A percentile compares a stretch with the other conserved stretches of the same genome.
These are phyloP conservation scores for Aythya baeri DNA, from an alignment of 2,113 vertebrate genomes.

Conservation along the genomic window DNA sequence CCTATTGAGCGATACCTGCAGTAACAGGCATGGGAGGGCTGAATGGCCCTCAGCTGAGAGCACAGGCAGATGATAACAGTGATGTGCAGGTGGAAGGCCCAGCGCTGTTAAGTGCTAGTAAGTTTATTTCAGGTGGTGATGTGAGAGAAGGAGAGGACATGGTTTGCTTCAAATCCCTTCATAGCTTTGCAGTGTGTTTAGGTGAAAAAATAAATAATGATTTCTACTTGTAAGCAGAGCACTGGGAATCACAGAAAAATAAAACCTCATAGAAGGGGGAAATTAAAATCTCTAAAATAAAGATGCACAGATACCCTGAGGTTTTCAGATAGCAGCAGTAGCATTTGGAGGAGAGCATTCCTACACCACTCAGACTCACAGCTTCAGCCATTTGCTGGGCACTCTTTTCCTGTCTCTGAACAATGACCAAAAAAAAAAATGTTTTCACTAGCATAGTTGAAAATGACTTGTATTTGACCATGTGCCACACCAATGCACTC, in stretches of 20 bases:
- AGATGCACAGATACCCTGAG: not conserved
- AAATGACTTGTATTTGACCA: not conserved
- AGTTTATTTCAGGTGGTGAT: not conserved
- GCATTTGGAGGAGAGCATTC: slow-evolving; percentile 8
- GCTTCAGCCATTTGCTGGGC: not conserved
- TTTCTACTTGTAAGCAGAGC: not conserved
- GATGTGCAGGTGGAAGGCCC: not conserved
- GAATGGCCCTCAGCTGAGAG: not conserved
- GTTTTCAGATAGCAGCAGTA: slow-evolving; percentile 41
- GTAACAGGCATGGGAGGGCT: not conserved
- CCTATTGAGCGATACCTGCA: not conserved
- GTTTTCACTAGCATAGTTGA: not conserved
- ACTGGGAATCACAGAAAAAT: not conserved
- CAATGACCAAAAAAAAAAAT: not conserved
- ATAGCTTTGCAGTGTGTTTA: not conserved
- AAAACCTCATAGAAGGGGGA: not conserved
- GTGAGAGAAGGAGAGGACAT: not conserved
- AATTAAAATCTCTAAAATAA: slow-evolving; percentile 1
- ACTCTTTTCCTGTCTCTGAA: not conserved
- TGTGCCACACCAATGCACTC: not conserved
- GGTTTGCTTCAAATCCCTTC: not conserved
- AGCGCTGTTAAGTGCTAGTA: not conserved
- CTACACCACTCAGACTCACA: slow-evolving; percentile 2
- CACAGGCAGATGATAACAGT: not conserved
- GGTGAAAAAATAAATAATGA: not conserved